A percentile compares a stretch with the other conserved stretches of the same genome.
Conservation (phyloP, 2,888 invertebrate species). For the Agonopterix arenella region DNA sequence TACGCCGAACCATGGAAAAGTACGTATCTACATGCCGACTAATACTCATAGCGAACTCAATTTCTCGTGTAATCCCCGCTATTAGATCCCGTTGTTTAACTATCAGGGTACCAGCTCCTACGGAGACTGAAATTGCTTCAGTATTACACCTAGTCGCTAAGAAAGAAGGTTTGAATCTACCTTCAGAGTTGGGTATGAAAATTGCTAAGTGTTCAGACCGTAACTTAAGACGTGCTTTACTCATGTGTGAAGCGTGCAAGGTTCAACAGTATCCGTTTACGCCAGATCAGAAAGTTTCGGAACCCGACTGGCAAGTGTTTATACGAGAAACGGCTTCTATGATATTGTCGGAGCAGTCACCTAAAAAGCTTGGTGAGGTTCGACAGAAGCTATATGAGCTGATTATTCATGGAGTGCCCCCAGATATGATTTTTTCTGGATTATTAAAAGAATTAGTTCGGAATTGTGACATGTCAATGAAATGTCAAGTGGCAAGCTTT, state of each 20-base stretch:
- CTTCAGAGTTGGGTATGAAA: slow-evolving; percentile 83
- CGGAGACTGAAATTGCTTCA: slow-evolving; percentile 82
- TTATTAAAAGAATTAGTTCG: slow-evolving; percentile 89
- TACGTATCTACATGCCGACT: slow-evolving; percentile 96
- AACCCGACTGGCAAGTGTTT: slow-evolving; percentile 96
- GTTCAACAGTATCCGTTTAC: slow-evolving; percentile 94
- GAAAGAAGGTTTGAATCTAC: slow-evolving; percentile 88
- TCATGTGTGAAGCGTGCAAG: slow-evolving; percentile 96
- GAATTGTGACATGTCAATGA: slow-evolving; percentile 94
- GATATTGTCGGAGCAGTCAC: slow-evolving; percentile 91
- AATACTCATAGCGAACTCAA: slow-evolving; percentile 95
- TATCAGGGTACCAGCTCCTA: slow-evolving; percentile 94
- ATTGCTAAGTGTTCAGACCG: slow-evolving; percentile 89
- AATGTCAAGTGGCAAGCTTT: slow-evolving; percentile 87
- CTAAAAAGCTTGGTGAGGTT: slow-evolving; percentile 89
- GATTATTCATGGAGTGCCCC: slow-evolving; percentile 94
- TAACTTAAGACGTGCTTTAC: slow-evolving; percentile 93
- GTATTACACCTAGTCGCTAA: slow-evolving; percentile 83
- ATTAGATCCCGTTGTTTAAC: slow-evolving; percentile 96
- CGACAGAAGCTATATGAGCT: slow-evolving; percentile 95
- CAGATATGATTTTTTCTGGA: slow-evolving; percentile 93
- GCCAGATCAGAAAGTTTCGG: slow-evolving; percentile 85
- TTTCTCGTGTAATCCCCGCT: slow-evolving; percentile 97
- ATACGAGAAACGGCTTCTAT: slow-evolving; percentile 90
- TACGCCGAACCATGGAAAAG: slow-evolving; percentile 99